Evolutionary conservation across 2,797 vertebrate species (phyloP).

Genomic region (Peromyscus melanophrys): DNA sequence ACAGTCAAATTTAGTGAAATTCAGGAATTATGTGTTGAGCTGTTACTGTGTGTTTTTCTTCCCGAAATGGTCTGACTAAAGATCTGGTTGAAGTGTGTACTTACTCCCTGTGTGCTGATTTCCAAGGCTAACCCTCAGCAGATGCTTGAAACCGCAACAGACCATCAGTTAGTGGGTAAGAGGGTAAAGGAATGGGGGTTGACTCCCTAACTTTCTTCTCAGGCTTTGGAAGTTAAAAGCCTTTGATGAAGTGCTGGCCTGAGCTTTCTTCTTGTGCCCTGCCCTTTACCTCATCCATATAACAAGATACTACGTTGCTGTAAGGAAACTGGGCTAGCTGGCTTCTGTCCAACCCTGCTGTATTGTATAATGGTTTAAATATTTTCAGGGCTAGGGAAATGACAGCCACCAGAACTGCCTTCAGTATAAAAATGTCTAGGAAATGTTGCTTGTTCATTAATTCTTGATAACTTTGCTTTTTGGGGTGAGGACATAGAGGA

Average conservation of each 20-base stretch:
- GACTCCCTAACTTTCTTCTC: slow-evolving; percentile 54
- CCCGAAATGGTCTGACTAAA: slow-evolving; percentile 44
- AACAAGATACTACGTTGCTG: neutral
- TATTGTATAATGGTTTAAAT: neutral
- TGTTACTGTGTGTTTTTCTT: slow-evolving; percentile 53
- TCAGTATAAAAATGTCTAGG: slow-evolving; percentile 26
- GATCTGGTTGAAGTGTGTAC: slow-evolving; percentile 66
- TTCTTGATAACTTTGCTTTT: slow-evolving; percentile 1
- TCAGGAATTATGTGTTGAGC: slow-evolving; percentile 55
- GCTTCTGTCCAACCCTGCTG: neutral
- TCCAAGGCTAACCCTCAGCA: slow-evolving; percentile 43
- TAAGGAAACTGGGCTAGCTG: neutral
- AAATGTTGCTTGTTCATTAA: neutral
- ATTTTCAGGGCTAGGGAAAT: slow-evolving; percentile 24
- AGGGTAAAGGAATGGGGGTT: slow-evolving; percentile 68
- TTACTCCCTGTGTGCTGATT: slow-evolving; percentile 37
- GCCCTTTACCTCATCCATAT: neutral
- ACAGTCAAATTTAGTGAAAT: slow-evolving; percentile 76
- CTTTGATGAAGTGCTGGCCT: neutral
- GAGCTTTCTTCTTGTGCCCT: neutral
- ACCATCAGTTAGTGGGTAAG: slow-evolving; percentile 75
- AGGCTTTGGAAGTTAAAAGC: slow-evolving; percentile 74
- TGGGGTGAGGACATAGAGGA: neutral
- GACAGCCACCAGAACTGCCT: neutral
- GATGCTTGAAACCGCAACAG: slow-evolving; percentile 32